Conservation (phyloP, 1,140 invertebrate genomes). For the Drosophila cardini region DNA sequence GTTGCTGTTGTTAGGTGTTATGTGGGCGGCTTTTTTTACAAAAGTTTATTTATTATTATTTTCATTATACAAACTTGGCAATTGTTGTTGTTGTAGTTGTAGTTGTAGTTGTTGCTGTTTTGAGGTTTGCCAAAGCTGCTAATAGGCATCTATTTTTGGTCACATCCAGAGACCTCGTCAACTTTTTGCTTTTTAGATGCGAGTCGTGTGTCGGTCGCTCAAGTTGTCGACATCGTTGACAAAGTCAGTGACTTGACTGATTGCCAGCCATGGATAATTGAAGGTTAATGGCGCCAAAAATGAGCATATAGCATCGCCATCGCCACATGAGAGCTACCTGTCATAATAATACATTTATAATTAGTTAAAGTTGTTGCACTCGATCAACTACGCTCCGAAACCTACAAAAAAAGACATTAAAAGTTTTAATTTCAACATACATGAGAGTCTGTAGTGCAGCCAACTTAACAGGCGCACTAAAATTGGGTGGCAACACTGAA, state of each 20-base stretch:
- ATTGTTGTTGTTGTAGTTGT: conserved; percentile 32
- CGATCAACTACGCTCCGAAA: background rate
- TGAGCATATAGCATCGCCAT: conserved; percentile 41
- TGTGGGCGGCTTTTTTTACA: conserved; percentile 65
- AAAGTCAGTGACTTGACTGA: conserved; percentile 59
- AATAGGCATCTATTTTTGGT: conserved; percentile 74
- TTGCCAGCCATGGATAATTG: conserved; percentile 62
- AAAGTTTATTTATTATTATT: conserved; percentile 44
- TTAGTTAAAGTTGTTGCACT: conserved; percentile 38
- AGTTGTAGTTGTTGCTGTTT: conserved; percentile 25
- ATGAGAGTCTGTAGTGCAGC: too few species aligned
- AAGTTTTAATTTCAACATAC: too few species aligned
- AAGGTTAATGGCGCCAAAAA: conserved; percentile 80
- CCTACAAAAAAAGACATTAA: background rate
- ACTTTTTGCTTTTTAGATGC: conserved; percentile 45
- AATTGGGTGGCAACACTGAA: too few species aligned
- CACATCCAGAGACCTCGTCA: conserved; percentile 61
- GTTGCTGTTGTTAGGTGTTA: conserved; percentile 11
- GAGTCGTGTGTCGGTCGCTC: conserved; percentile 64
- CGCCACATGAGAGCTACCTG: conserved; percentile 48
- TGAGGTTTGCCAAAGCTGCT: conserved; percentile 49
- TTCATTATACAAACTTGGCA: conserved; percentile 42
- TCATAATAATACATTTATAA: conserved; percentile 55
- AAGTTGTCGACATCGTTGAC: conserved; percentile 42
- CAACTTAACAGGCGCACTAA: too few species aligned